Evolutionary conservation across 2,888 invertebrate genomes (phyloP).

Genomic region (Cryptus viduatorius): DNA sequence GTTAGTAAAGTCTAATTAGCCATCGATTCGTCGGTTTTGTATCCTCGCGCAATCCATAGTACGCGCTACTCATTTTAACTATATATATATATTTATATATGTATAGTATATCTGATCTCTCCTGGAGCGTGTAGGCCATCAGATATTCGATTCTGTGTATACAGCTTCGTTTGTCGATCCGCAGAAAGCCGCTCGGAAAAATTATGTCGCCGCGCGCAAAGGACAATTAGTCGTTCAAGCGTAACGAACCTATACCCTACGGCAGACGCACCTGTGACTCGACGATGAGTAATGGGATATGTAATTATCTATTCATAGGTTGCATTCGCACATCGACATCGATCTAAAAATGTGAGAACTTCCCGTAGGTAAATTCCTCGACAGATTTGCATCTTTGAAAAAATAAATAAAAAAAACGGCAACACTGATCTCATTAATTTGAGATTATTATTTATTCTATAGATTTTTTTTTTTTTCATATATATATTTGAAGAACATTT

Average conservation of each 20-base stretch:
- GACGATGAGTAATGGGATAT: conserved; percentile 7
- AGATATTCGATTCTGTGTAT: conserved; percentile 1
- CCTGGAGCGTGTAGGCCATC: not conserved
- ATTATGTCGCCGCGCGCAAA: not conserved
- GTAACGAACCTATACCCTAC: conserved; percentile 1
- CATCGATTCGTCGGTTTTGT: not conserved
- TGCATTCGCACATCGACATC: not conserved
- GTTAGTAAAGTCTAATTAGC: not conserved
- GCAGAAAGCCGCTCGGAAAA: not conserved
- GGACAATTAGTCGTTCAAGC: conserved; percentile 18
- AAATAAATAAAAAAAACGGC: not conserved
- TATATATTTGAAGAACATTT: not conserved
- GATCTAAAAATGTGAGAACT: not conserved
- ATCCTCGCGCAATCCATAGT: not conserved
- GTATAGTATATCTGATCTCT: not conserved
- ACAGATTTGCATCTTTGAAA: not conserved
- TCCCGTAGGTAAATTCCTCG: not conserved
- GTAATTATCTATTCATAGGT: conserved; percentile 15
- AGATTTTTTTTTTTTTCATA: not conserved
- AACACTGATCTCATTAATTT: not conserved
- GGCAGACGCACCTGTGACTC: not conserved
- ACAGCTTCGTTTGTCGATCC: not conserved
- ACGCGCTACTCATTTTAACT: too few species aligned
- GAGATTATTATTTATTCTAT: not conserved
- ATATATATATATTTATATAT: not conserved